Evolutionary conservation across 2,888 invertebrate genomes (phyloP), one percentile per base, ranked within the genome.

Genomic region (Acanthosoma haemorrhoidale): DNA sequence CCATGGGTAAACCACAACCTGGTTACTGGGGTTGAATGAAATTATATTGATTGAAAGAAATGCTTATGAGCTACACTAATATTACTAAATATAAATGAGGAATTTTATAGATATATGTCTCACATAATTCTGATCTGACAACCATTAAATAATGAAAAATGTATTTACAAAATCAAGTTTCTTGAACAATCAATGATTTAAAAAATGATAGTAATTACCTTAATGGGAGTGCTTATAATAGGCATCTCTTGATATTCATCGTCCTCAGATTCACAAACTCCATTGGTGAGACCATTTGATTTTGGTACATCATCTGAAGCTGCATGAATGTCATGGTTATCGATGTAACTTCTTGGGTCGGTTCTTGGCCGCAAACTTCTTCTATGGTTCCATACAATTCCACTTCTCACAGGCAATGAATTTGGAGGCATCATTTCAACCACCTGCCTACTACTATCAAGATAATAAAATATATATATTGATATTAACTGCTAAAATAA

Each of bases 311-410:
- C 83, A 76, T 81, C 80, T 36, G 79, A 79, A 32, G 80, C 77
- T 39, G 81, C 77, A 29, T 81, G 78, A 75, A 82, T 77, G 78
- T 90, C 94, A 0, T 89, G 92, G 77, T 88, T 89, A 80, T 93
- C 93, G 0, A 91, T 92, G 80, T 93, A 93, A 77, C 91, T 92
- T 76, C 92, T 87, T 71, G 86, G 87, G 78, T 92, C 93, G 4
- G 89, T 90, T 70, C 93, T 85, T 4, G 93, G 93, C 73, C 93
- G 85, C 72, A 93, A 81, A 76, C 92, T 91, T 71, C 93, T 83
- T 74, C 92, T 78, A 2, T 81, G 74, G 5, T 71, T 70, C 75
- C 75, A 75, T n/a, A 70, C 71, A 29, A 70, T 68, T 13, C 70
- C 34, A 67, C 51, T 69, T 32, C 66, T 29, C 6, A 41, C 31